phyloP scores from a whole-genome alignment of 2,113 vertebrate genomes.

The Perccottus glenii region DNA sequence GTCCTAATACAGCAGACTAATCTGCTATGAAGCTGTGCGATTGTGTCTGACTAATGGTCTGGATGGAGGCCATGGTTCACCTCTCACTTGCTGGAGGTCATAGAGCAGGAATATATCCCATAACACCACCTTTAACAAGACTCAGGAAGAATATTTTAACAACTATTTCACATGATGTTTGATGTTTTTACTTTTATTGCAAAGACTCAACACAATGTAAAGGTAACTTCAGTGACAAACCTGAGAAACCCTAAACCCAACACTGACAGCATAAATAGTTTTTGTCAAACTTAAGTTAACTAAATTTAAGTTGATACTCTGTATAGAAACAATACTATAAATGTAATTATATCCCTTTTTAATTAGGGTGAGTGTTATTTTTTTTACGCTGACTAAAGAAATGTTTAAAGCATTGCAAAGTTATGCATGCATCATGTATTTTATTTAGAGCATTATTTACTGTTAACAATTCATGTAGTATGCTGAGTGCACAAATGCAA shows the following conservation, averaged over 20 bases:
- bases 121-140: slow-evolving; percentile 35
- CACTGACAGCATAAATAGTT: not conserved
- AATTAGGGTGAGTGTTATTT: slow-evolving; percentile 19
- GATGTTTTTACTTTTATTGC: not conserved
- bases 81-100: slow-evolving; percentile 73
- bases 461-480: slow-evolving; percentile 19
- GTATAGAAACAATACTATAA: slow-evolving; percentile 33
- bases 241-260: not conserved
- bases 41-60: slow-evolving; percentile 79
- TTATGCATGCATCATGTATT: not conserved
- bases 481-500: slow-evolving; percentile 34
- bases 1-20: slow-evolving; percentile 79
- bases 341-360: slow-evolving; percentile 33
- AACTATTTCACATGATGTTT: slow-evolving; percentile 15
- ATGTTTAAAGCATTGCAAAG: slow-evolving; percentile 19
- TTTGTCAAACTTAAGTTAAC: not conserved
- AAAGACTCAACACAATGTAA: not conserved
- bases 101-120: slow-evolving; percentile 54
- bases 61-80: slow-evolving; percentile 72
- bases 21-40: slow-evolving; percentile 79
- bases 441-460: slow-evolving; percentile 44
- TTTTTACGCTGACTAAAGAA: not conserved
- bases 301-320: slow-evolving; percentile 37
- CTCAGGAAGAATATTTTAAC: slow-evolving; percentile 21
- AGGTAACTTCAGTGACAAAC: not conserved